Base-by-base conservation (phyloP, 2,888 invertebrate genomes). In the Notocelia uddmanniana region DNA sequence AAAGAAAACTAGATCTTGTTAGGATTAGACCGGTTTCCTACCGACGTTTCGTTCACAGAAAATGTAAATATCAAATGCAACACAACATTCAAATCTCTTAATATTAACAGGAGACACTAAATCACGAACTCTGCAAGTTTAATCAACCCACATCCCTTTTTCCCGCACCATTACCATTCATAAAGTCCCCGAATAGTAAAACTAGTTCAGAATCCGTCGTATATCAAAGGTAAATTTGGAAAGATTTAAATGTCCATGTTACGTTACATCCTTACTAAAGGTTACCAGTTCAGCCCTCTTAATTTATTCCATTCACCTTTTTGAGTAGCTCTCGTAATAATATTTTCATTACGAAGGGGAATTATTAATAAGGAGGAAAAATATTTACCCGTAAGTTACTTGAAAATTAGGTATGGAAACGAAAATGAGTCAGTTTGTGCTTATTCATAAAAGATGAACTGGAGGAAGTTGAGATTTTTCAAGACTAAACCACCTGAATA, bases 241-340 rank as follows among this genome's bases (percentile, higher is more conserved):
- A 76, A 79, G 79, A 82, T 85, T 63, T 84, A 82, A 83, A 86
- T 85, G 81, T 81, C 73, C 55, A 85, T 84, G 83, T 80, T 79
- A 79, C 77, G 79, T 79, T 81, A 81, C 78, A 77, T 78, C 76
- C 74, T 75, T 77, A 77, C 74, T 54, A 55, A 80, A 79, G 82
- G 82, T 77, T 77, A 78, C 75, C 75, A 77, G 73, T 77, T 64
- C 73, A 73, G 69, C 66, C 77, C 63, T 68, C 76, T 73, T 66
- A 66, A 68, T 69, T 69, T 67, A 72, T 72, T 67, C 60, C 8
- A 60, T 37, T 21, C 57, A 48, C 59, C 63, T 66, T 63, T 63
- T 66, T 8, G 60, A 58, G 66, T 19, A 54, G 21, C 48, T 57
- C 59, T 68, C 68, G 15, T 66, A 66, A 73, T 70, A 73, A 68